Base-by-base conservation (phyloP, 1,140 invertebrate species). In the Homarus americanus region DNA sequence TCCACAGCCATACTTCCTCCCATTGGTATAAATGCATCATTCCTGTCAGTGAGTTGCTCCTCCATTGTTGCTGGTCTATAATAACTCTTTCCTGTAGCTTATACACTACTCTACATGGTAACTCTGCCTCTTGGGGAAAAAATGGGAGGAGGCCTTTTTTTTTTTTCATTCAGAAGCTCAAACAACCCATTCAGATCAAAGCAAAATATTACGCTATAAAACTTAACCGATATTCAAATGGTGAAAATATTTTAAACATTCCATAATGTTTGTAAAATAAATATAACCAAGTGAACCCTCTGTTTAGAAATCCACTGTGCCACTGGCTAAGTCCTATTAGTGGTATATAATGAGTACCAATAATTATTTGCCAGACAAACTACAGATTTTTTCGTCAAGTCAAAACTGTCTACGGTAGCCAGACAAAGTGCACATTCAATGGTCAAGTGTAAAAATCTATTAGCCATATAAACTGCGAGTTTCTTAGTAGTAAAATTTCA, bases 1-100 rank as follows among this genome's bases (percentile, higher is more conserved):
- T 32, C n/a, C 63, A 69, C 63, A 69, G 63, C 63, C 63, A 32
- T 69, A 69, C 63, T 69, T 69, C 63, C 63, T 69, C 63, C 63
- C 63, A 69, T 69, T 28, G 63, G 63, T 32, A 69, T 69, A 69
- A 69, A 69, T 69, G 63, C 63, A 69, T 69, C 17, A 69, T 32
- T 28, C 24, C 28, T 32, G n/a, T 69, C 63, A 24, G 63, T 32
- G 28, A 28, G 53, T 58, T 24, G 9, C 28, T 32, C 9, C 63
- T 69, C 63, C 17, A 9, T 69, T 24, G 24, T 24, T 32, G n/a
- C 3, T 32, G 63, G 32, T 69, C 63, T 69, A 24, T 69, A 69
- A 24, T 69, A 32, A 7, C 58, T 32, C 28, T 69, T 24, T 69
- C 32, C 17, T 20, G 24, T 24, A 69, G n/a, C 63, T 24, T 9